A percentile compares a stretch with the other conserved stretches of the same genome.
These are phyloP conservation scores for Drosophila sordidula DNA, from an alignment of 2,888 invertebrate genomes.

Conservation along the genomic window DNA sequence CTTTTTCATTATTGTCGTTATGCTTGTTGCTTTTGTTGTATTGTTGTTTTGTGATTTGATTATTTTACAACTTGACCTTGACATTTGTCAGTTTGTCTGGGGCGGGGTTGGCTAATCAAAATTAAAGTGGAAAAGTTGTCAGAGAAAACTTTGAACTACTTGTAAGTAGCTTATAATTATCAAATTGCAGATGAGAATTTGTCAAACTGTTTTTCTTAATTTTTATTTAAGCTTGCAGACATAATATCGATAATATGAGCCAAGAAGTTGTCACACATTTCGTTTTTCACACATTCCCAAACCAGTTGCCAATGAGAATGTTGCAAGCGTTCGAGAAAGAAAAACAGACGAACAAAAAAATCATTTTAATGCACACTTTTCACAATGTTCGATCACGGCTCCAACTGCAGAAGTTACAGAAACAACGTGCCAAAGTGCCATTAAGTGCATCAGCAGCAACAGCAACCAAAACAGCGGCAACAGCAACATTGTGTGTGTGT, in stretches of 20 bases:
- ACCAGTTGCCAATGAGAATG: conserved; percentile 47
- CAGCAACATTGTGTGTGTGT: conserved; percentile 32
- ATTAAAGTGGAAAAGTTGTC: neutral
- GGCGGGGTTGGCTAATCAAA: conserved; percentile 9
- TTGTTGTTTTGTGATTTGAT: conserved; percentile 23
- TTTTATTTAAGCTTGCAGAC: too few species aligned
- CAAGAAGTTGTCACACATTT: conserved; percentile 18
- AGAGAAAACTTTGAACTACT: neutral
- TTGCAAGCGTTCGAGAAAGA: conserved; percentile 43
- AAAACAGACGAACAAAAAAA: conserved; percentile 25
- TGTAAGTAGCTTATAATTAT: neutral
- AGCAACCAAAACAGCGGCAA: conserved; percentile 24
- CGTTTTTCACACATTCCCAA: conserved; percentile 33
- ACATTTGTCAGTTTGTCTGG: conserved; percentile 48
- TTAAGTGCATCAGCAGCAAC: conserved; percentile 68
- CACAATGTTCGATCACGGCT: conserved; percentile 69
- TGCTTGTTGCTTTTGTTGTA: conserved; percentile 27
- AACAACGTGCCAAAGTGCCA: conserved; percentile 63
- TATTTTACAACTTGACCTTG: conserved; percentile 55
- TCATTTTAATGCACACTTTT: conserved; percentile 66
- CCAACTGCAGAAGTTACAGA: conserved; percentile 26
- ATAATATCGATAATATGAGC: neutral
- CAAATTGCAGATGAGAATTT: too few species aligned
- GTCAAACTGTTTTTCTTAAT: too few species aligned
- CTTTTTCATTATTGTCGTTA: conserved; percentile 15